These are phyloP conservation scores for Amphiprion percula DNA, from an alignment of 2,113 vertebrate species.

Conservation along the genomic window DNA sequence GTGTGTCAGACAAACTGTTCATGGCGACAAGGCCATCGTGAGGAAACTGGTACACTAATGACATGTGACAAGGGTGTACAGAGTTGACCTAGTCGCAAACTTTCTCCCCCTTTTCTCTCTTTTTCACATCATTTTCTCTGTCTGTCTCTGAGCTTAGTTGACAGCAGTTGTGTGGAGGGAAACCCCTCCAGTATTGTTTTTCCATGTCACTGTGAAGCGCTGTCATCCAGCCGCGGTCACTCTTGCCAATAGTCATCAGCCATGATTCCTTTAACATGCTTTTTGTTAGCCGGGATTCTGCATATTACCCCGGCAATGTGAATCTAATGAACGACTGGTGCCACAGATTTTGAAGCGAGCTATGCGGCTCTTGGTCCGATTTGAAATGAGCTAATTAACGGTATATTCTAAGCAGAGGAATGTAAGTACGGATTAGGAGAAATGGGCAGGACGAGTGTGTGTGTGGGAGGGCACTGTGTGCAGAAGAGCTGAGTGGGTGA, in stretches of 20 bases:
- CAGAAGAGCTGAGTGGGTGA: constrained; percentile 44
- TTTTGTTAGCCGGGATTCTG: constrained; percentile 42
- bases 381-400: constrained; percentile 68
- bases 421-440: constrained; percentile 54
- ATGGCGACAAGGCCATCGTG: constrained; percentile 56
- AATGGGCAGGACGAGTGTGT: constrained; percentile 25
- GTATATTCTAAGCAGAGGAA: constrained; percentile 42
- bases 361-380: constrained; percentile 41
- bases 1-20: constrained; percentile 64
- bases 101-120: constrained; percentile 66
- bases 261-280: constrained; percentile 60
- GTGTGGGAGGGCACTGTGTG: constrained; percentile 1
- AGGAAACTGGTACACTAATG: constrained; percentile 63
- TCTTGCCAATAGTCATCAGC: constrained; percentile 70
- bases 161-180: constrained; percentile 69
- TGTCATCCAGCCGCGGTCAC: constrained; percentile 56
- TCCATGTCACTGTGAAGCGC: constrained; percentile 69
- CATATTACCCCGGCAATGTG: constrained; percentile 25
- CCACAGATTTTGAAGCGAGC: constrained; percentile 39
- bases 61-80: constrained; percentile 75
- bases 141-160: constrained; percentile 69
- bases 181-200: constrained; percentile 72
- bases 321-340: constrained; percentile 50
- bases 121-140: constrained; percentile 66
- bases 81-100: constrained; percentile 75